These are phyloP conservation scores for Adelphocoris suturalis DNA, from an alignment of 2,888 invertebrate genomes.

Conservation along the genomic window DNA sequence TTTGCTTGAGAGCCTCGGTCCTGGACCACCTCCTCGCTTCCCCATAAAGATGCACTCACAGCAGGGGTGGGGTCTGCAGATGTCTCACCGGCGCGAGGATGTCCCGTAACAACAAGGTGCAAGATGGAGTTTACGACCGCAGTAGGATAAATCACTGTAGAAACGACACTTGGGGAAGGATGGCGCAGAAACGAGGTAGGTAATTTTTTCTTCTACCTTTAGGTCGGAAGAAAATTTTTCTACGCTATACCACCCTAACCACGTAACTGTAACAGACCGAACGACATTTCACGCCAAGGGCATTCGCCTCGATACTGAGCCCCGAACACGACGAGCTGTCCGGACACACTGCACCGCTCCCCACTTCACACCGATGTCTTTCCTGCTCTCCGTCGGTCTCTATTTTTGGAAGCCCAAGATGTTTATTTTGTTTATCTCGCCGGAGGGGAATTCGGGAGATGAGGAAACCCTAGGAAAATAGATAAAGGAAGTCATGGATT, in stretches of 20 bases:
- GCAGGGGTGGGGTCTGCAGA: slow-evolving; percentile 22
- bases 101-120: background rate
- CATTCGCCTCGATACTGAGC: slow-evolving; percentile 62
- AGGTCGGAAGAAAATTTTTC: slow-evolving; percentile 11
- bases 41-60: slow-evolving; percentile 28
- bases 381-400: slow-evolving; percentile 22
- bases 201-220: background rate
- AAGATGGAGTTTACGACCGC: background rate
- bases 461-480: slow-evolving; percentile 20
- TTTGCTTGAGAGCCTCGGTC: background rate
- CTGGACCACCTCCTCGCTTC: background rate
- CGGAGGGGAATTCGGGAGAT: background rate
- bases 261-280: slow-evolving; percentile 19
- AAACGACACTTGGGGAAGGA: background rate
- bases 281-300: slow-evolving; percentile 63
- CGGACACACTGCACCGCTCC: slow-evolving; percentile 47
- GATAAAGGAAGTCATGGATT: background rate
- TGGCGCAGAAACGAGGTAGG: background rate
- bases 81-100: background rate
- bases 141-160: slow-evolving; percentile 18
- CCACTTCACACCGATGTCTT: slow-evolving; percentile 33
- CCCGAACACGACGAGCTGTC: slow-evolving; percentile 2
- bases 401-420: slow-evolving; percentile 42
- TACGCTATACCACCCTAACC: background rate
- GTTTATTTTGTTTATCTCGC: slow-evolving; percentile 60